Evolutionary conservation across 2,113 vertebrate species (phyloP).

Genomic region (Phyllostomus hastatus): DNA sequence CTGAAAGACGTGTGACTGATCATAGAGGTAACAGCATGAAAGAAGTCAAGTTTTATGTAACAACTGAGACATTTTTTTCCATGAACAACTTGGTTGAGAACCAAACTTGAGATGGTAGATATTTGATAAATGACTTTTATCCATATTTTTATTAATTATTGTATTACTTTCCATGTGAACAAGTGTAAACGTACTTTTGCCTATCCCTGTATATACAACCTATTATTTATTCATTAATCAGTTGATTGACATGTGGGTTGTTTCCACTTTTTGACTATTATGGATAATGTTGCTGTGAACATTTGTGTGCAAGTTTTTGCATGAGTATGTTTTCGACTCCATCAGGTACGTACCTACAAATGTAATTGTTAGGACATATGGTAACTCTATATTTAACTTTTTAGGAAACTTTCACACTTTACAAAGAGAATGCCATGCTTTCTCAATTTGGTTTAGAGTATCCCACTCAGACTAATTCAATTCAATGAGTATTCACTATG

Average conservation of each 20-base stretch:
- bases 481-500: neutral
- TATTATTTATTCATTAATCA: neutral
- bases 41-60: neutral
- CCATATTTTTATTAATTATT: neutral
- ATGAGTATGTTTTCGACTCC: neutral
- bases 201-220: neutral
- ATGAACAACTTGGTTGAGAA: neutral
- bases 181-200: neutral
- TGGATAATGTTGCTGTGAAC: neutral
- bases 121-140: neutral
- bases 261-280: neutral
- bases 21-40: neutral
- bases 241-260: neutral
- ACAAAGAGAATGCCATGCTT: neutral
- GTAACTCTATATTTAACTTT: neutral
- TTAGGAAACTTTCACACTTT: neutral
- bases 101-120: neutral
- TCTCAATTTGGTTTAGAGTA: slow-evolving; percentile 7
- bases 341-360: neutral
- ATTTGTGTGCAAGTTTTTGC: neutral
- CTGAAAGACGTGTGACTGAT: neutral
- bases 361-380: neutral
- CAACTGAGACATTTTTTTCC: neutral
- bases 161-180: neutral
- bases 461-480: neutral